Evolutionary conservation across 2,113 vertebrate species (phyloP).

Genomic region (Triplophysa tibetana): DNA sequence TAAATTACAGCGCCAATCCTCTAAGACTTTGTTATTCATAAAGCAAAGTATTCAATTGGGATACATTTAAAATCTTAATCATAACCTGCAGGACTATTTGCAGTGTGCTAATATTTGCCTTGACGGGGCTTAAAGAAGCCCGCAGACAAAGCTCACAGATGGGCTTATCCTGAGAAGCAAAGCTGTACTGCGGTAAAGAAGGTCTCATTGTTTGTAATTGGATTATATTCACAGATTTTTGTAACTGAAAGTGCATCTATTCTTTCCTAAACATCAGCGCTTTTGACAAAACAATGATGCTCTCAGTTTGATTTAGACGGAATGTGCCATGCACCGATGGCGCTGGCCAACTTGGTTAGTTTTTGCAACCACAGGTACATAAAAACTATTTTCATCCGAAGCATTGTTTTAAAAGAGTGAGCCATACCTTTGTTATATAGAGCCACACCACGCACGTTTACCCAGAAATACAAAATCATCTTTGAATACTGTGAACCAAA

Average conservation of each 20-base stretch:
- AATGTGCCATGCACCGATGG: background rate
- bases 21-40: conserved; percentile 98
- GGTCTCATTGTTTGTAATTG: conserved; percentile 72
- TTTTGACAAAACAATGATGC: conserved; percentile 21
- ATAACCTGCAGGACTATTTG: conserved; percentile 96
- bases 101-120: conserved; percentile 91
- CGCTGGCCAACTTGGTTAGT: background rate
- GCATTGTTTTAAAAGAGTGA: background rate
- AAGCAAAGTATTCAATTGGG: conserved; percentile 90
- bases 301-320: conserved; percentile 20
- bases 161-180: conserved; percentile 82
- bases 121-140: conserved; percentile 83
- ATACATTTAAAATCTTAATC: conserved; percentile 97
- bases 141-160: conserved; percentile 83
- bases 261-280: conserved; percentile 28
- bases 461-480: background rate
- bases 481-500: background rate
- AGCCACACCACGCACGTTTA: background rate
- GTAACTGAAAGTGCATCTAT: conserved; percentile 40
- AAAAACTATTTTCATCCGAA: background rate
- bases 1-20: conserved; percentile 96
- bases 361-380: background rate
- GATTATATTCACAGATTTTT: conserved; percentile 59
- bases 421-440: background rate
- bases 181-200: conserved; percentile 77